phyloP scores from a whole-genome alignment of 1,140 invertebrate genomes.

The Platyscapa corneri region DNA sequence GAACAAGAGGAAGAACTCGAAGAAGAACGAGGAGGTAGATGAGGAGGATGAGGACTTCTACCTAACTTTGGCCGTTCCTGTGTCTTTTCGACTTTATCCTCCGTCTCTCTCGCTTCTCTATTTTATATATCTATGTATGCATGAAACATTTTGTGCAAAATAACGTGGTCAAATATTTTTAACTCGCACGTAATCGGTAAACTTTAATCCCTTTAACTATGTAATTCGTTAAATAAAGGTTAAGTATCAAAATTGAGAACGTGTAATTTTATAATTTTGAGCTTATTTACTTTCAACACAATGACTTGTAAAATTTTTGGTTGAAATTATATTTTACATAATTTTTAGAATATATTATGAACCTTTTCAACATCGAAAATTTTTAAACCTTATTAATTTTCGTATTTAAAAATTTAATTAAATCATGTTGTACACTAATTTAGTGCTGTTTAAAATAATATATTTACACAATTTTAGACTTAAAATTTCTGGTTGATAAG shows the following conservation, averaged over 20 bases:
- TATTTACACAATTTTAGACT: too few relatives aligned
- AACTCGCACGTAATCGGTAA: not conserved
- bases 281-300: not conserved
- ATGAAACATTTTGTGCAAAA: not conserved
- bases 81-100: not conserved
- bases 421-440: too few relatives aligned
- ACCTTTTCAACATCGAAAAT: too few relatives aligned
- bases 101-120: not conserved
- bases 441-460: too few relatives aligned
- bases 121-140: not conserved
- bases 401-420: too few relatives aligned
- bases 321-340: not conserved
- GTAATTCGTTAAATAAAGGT: not conserved
- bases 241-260: not conserved
- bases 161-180: not conserved
- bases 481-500: too few relatives aligned
- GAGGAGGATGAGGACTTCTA: slow-evolving; percentile 22
- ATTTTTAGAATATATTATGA: too few relatives aligned
- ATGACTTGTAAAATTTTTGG: not conserved
- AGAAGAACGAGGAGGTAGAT: not conserved
- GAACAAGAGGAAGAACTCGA: slow-evolving; percentile 1
- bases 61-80: slow-evolving; percentile 36
- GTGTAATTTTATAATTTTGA: not conserved
- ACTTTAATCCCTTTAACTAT: not conserved
- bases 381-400: too few relatives aligned